Percentiles rank a stretch among this genome's conserved stretches.
These are phyloP conservation scores for Pluvianellus socialis DNA, from an alignment of 2,113 vertebrate genomes.

Conservation along the genomic window DNA sequence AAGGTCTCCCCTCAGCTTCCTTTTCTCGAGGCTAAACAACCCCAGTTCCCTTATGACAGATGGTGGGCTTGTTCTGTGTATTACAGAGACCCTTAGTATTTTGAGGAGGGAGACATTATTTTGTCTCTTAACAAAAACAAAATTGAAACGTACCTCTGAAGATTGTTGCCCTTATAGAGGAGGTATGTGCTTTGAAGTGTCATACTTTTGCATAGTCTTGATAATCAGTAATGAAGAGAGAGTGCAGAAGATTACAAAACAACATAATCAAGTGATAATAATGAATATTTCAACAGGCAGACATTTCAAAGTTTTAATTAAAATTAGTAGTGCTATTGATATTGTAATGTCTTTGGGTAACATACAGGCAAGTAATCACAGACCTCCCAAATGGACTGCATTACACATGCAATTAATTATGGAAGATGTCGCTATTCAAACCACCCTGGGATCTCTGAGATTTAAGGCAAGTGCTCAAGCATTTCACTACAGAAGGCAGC, in stretches of 20 bases:
- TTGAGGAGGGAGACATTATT: neutral
- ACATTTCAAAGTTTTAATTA: constrained; percentile 78
- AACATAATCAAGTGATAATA: constrained; percentile 72
- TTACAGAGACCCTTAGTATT: neutral
- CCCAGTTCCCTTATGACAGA: neutral
- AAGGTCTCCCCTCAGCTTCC: too few relatives aligned
- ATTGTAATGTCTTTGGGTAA: constrained; percentile 73
- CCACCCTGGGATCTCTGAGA: constrained; percentile 35
- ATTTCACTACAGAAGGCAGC: constrained; percentile 46
- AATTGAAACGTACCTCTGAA: constrained; percentile 24
- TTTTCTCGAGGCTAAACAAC: too few relatives aligned
- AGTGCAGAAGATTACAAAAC: constrained; percentile 70
- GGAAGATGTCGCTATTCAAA: constrained; percentile 59
- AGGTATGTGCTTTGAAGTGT: constrained; percentile 20
- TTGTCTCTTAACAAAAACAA: constrained; percentile 21
- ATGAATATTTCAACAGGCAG: constrained; percentile 76
- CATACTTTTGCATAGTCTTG: constrained; percentile 53
- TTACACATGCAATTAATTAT: constrained; percentile 75
- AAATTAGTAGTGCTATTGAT: constrained; percentile 73
- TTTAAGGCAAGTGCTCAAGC: constrained; percentile 37
- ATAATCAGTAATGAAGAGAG: constrained; percentile 65
- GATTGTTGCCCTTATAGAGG: neutral
- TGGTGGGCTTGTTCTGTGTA: neutral
- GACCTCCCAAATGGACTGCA: constrained; percentile 65
- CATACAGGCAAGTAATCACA: constrained; percentile 71